Percentiles rank a stretch among this genome's conserved stretches.
phyloP scores from a whole-genome alignment of 2,888 invertebrate species.

The Cantharis flavilabris region DNA sequence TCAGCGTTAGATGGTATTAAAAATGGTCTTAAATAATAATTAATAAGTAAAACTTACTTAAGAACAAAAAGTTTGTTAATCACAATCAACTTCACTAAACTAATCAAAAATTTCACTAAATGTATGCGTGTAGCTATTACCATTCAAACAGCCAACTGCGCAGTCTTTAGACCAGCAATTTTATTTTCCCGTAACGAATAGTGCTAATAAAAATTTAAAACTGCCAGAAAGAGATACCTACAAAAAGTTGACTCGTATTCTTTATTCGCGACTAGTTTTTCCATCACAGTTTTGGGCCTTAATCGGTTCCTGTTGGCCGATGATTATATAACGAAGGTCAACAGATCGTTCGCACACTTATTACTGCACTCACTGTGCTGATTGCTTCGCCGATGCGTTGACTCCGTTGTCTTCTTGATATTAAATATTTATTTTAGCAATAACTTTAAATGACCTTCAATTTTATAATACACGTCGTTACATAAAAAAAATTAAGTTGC shows the following conservation, averaged over 20 bases:
- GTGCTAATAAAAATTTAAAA: not conserved
- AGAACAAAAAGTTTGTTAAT: not conserved
- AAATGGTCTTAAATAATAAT: not conserved
- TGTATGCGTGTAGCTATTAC: not conserved
- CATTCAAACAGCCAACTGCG: not conserved
- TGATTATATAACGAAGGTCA: slow-evolving; percentile 22
- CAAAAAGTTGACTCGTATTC: slow-evolving; percentile 12
- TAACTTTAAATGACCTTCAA: not conserved
- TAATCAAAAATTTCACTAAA: not conserved
- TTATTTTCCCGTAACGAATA: not conserved
- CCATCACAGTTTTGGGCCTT: slow-evolving; percentile 15
- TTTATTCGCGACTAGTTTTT: slow-evolving; percentile 25
- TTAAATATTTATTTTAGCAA: not conserved
- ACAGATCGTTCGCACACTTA: slow-evolving; percentile 11
- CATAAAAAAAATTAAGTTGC: not conserved
- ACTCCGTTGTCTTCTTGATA: not conserved
- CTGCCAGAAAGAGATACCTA: not conserved
- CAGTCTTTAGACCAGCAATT: not conserved
- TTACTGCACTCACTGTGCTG: slow-evolving; percentile 3
- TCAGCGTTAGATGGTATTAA: not conserved
- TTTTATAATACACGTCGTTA: not conserved
- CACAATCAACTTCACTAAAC: not conserved
- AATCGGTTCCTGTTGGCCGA: slow-evolving; percentile 23
- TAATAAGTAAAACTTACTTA: not conserved
- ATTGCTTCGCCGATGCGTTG: not conserved